Base-by-base conservation (phyloP, 2,113 vertebrate species). In the Hippocampus comes region DNA sequence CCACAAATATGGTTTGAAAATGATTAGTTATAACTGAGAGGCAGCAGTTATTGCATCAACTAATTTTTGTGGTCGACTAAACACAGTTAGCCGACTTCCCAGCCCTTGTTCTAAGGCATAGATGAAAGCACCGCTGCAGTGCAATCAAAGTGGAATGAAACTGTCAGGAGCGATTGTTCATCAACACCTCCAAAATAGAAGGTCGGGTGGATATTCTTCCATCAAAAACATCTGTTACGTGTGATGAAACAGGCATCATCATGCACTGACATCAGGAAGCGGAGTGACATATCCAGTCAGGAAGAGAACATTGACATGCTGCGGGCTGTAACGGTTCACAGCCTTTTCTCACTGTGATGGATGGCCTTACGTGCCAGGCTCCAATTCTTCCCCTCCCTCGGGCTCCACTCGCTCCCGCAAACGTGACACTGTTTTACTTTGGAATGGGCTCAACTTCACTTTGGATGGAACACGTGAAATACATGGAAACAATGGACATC, bases 211-310 rank as follows among this genome's bases (percentile, higher is more conserved):
- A 71, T 78, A 60, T 68, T 71, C 57, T 68, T 70, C 23, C n/a
- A 73, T 61, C 48, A 25, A 77, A 85, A 77, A 84, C 75, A 88
- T 82, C 68, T 84, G 78, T 64, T 79, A 68, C 63, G 23, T 61
- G 72, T 81, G 69, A 76, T 79, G 72, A 75, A 84, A 78, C 65
- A 64, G 68, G 70, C 68, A 67, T n/a, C 42, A 65, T 68, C 59
- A 64, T 57, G 42, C 69, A 30, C 46, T 43, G 76, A 73, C 68
- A 73, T 60, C 59, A 42, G 63, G 63, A 72, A 65, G 72, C 76
- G 81, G 79, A 88, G 78, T 88, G 85, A 82, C 83, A 86, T 5
- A 80, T 77, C 67, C 78, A 84, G 78, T 82, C 75, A 77, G 63
- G 55, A 64, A 76, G 66, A 68, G 75, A 77, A 67, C 74, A 87